Evolutionary conservation across 1,140 invertebrate species (phyloP), one percentile per base, ranked within the genome.

Genomic region (Drosophila athabasca): DNA sequence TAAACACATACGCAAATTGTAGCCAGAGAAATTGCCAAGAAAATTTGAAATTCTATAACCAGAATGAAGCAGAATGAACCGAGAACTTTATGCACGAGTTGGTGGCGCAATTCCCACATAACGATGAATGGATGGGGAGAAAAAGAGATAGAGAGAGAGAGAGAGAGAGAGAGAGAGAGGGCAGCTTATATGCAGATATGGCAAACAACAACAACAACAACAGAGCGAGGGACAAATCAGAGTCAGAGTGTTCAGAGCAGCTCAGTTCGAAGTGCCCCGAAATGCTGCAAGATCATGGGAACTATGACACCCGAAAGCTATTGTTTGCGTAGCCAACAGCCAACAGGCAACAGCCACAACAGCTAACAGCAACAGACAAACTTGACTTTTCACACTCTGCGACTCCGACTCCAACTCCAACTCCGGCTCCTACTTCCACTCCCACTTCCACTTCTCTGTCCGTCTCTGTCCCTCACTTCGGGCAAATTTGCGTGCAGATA

Each of bases 401-500:
- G 11, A 39, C 50, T 52, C 35, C 22, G n/a, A 3, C 17, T 17
- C 17, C 15, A 9, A 0, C 49, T 44, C 41, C 13, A 11, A 5
- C 41, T 31, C 26, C 17, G n/a, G n/a, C 17, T 17, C 17, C 15
- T 9, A 0, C 49, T 44, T 26, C 13, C 17, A 5, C 41, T 31
- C 26, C 17, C 31, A 39, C n/a, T n/a, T n/a, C n/a, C 35, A 13
- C 43, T 19, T n/a, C 13, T 44, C 54, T 57, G 54, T 17, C 6
- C 48, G 68, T 26, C 29, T 43, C 29, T 31, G 26, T 24, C 35
- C 24, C 46, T 50, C 46, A 41, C 58, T 45, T 44, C 55, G 61
- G 81, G 55, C 79, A 67, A 82, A 87, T 85, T 85, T 85, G 82
- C 82, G 78, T 85, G 69, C 78, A 87, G 82, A 85, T 87, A 85